A percentile compares a stretch with the other conserved stretches of the same genome.
Conservation (phyloP, 2,113 vertebrate species). For the Odocoileus virginianus region DNA sequence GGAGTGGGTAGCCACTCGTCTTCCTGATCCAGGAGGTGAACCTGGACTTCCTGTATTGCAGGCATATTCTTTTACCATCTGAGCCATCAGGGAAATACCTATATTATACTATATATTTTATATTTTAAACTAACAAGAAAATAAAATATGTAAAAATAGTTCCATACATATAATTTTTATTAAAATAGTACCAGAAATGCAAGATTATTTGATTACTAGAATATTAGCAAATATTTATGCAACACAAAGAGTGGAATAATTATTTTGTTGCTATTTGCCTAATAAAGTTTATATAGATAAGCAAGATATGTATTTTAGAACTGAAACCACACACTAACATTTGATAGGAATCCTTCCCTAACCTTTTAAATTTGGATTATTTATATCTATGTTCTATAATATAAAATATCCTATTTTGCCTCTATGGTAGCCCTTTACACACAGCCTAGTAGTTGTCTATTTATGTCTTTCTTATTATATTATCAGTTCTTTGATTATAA, state of each 20-base stretch:
- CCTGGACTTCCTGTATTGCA: background rate
- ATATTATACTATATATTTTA: background rate
- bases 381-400: background rate
- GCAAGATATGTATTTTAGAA: background rate
- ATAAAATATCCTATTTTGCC: background rate
- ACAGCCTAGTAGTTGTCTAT: background rate
- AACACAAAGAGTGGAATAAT: background rate
- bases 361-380: background rate
- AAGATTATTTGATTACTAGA: background rate
- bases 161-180: background rate
- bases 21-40: background rate
- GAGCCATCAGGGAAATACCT: background rate
- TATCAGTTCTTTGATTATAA: background rate
- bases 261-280: background rate
- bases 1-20: background rate
- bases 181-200: background rate
- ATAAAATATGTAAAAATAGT: background rate
- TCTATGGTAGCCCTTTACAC: background rate
- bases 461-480: background rate
- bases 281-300: background rate
- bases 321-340: background rate
- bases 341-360: background rate
- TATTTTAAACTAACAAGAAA: constrained; percentile 1
- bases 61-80: background rate
- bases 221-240: background rate